Evolutionary conservation across 1,140 invertebrate genomes (phyloP).

Genomic region (Drosophila nikananu): DNA sequence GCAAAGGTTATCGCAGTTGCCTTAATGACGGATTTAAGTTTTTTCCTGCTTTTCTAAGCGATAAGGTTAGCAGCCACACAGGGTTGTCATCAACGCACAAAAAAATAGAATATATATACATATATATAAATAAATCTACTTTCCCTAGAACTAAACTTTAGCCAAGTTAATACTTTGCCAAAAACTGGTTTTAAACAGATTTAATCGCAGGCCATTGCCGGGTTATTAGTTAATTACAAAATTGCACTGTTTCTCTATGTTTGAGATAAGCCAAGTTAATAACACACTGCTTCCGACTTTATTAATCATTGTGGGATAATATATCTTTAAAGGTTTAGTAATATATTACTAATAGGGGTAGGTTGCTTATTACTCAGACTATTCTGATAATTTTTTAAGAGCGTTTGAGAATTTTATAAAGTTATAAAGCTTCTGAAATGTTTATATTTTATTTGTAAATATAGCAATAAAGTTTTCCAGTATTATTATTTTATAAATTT

Average conservation of each 20-base stretch:
- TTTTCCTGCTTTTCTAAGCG: slow-evolving; percentile 4
- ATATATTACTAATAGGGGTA: slow-evolving; percentile 12
- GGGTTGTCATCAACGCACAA: not conserved
- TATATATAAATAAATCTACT: not conserved
- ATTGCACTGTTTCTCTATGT: slow-evolving; percentile 18
- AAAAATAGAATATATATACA: not conserved
- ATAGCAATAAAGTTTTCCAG: no score
- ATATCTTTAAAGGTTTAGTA: not conserved
- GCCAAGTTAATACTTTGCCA: not conserved
- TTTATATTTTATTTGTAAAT: not conserved
- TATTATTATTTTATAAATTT: not conserved
- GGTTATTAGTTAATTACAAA: slow-evolving; percentile 39
- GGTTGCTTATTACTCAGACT: not conserved
- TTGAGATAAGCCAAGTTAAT: slow-evolving; percentile 27
- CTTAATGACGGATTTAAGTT: slow-evolving; percentile 21
- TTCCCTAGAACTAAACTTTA: slow-evolving; percentile 13
- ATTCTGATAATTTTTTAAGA: not conserved
- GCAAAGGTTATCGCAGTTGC: slow-evolving; percentile 17
- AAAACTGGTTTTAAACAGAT: slow-evolving; percentile 30
- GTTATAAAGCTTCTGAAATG: not conserved
- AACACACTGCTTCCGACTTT: not conserved
- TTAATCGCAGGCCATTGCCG: slow-evolving; percentile 5
- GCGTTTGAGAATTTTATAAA: not conserved
- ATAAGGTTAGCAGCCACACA: slow-evolving; percentile 13
- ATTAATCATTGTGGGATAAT: not conserved